Conservation (phyloP, 2,113 vertebrate species). For the Tinamus guttatus region DNA sequence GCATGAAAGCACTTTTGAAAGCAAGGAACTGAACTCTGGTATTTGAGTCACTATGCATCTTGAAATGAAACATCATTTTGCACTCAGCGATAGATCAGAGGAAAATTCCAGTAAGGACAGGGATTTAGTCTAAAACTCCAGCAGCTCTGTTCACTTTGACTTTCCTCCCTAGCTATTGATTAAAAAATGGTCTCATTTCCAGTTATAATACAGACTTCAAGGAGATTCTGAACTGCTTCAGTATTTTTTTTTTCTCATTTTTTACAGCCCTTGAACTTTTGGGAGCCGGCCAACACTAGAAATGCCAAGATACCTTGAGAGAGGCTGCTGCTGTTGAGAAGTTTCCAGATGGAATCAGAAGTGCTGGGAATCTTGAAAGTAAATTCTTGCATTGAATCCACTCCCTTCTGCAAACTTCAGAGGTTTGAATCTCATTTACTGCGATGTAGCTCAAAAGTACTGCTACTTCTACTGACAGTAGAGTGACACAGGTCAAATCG, state of each 20-base stretch:
- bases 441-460: neutral
- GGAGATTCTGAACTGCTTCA: neutral
- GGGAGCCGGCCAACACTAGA: neutral
- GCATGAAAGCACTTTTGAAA: slow-evolving; percentile 28
- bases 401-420: neutral
- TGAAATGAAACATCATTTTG: slow-evolving; percentile 47
- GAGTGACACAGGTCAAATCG: neutral
- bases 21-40: neutral
- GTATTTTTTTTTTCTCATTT: neutral
- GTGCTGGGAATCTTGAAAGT: neutral
- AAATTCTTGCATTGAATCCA: neutral
- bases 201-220: neutral
- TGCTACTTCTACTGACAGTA: neutral
- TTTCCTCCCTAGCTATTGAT: neutral
- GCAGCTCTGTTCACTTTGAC: neutral
- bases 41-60: neutral
- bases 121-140: neutral
- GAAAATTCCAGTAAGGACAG: neutral
- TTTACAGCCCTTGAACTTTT: neutral
- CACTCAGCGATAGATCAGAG: slow-evolving; percentile 6
- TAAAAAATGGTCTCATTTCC: neutral
- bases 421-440: neutral
- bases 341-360: neutral
- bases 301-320: neutral
- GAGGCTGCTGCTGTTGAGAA: neutral